phyloP scores from a whole-genome alignment of 2,113 vertebrate species.

The Pardalotus punctatus region DNA sequence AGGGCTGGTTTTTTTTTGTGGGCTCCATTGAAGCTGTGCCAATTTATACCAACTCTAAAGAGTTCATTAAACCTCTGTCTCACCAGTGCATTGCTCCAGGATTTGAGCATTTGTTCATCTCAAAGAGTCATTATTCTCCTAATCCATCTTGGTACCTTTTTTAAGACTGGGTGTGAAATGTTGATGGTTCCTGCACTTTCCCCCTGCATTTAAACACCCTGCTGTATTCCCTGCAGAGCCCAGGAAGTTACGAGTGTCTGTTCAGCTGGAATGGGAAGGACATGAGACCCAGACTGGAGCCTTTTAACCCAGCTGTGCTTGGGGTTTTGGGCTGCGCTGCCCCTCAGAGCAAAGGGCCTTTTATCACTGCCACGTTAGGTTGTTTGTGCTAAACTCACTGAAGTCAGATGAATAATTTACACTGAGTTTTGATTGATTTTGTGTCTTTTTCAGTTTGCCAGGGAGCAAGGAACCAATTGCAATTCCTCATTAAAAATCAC shows the following conservation, averaged over 20 bases:
- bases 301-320: not conserved
- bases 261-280: not conserved
- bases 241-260: not conserved
- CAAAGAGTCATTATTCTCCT: not conserved
- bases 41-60: not conserved
- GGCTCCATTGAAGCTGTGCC: not conserved
- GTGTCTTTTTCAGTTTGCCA: conserved; percentile 4
- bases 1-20: not conserved
- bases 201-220: not conserved
- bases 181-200: not conserved
- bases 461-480: not conserved
- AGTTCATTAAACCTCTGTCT: not conserved
- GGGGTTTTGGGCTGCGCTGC: not conserved
- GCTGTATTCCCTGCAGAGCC: not conserved
- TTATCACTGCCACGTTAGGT: not conserved
- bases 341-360: not conserved
- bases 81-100: not conserved
- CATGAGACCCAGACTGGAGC: not conserved
- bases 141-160: not conserved
- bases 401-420: not conserved
- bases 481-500: conserved; percentile 9
- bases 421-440: conserved; percentile 31
- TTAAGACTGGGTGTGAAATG: not conserved
- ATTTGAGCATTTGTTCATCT: not conserved
- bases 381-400: not conserved